These are phyloP conservation scores for Dufourea novaeangliae DNA, from an alignment of 1,140 invertebrate species.

Conservation along the genomic window DNA sequence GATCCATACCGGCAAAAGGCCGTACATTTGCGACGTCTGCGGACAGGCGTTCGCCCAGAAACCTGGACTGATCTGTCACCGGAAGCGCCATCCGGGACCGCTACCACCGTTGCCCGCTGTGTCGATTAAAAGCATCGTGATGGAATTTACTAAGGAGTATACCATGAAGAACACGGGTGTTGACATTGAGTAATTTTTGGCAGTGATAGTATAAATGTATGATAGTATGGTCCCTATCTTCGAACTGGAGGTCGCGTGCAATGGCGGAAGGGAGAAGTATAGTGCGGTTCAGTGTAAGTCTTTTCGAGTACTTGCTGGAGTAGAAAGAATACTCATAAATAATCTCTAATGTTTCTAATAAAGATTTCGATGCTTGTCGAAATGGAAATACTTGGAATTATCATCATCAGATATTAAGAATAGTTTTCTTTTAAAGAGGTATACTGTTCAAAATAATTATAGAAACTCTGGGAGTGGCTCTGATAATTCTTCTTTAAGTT, in stretches of 20 bases:
- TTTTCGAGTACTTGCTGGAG: conserved; percentile 86
- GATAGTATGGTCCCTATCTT: too few relatives aligned
- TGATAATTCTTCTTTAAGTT: too few relatives aligned
- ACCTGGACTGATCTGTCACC: conserved; percentile 78
- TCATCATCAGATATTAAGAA: too few relatives aligned
- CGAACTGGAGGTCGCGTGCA: conserved; percentile 45
- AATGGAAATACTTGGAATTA: too few relatives aligned
- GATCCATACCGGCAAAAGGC: conserved; percentile 89
- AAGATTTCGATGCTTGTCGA: too few relatives aligned
- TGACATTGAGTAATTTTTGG: neutral
- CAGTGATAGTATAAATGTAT: too few relatives aligned
- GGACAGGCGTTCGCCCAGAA: conserved; percentile 81
- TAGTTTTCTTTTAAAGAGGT: too few relatives aligned
- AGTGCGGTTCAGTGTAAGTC: too few relatives aligned
- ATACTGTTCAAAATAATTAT: too few relatives aligned
- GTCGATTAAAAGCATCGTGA: conserved; percentile 79
- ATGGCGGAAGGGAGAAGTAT: neutral
- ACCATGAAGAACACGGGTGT: conserved; percentile 63
- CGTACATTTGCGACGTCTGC: conserved; percentile 82
- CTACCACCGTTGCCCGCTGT: conserved; percentile 79
- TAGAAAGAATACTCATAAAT: too few relatives aligned
- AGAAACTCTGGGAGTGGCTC: too few relatives aligned
- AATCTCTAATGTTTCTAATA: too few relatives aligned
- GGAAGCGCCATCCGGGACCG: conserved; percentile 78
- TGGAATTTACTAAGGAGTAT: conserved; percentile 76